A percentile compares a stretch with the other conserved stretches of the same genome.
Evolutionary conservation across 2,113 vertebrate species (phyloP).

Genomic region (Pollimyrus isidori): DNA sequence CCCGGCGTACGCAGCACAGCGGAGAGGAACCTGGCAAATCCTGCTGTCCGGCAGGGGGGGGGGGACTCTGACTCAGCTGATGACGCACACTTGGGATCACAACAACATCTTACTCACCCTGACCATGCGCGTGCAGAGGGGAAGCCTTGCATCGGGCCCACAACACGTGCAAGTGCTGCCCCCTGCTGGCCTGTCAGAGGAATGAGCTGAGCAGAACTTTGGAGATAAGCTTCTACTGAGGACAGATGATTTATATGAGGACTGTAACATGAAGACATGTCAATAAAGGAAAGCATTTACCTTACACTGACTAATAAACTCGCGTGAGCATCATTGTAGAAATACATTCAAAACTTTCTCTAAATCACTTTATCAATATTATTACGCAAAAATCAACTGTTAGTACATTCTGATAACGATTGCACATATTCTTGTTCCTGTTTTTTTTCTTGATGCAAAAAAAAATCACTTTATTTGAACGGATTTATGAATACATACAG

Average conservation of each 20-base stretch:
- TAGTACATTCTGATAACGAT: not conserved
- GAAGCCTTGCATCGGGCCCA: not conserved
- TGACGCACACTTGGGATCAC: conserved; percentile 8
- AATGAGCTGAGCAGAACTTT: not conserved
- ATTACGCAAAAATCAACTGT: not conserved
- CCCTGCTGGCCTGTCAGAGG: conserved; percentile 40
- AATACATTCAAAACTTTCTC: not conserved
- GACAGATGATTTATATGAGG: not conserved
- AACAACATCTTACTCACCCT: conserved; percentile 10
- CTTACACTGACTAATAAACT: not conserved
- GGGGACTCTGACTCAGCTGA: not conserved
- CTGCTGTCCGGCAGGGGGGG: not conserved
- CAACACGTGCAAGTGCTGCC: conserved; percentile 37
- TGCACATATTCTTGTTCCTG: not conserved
- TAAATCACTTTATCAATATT: not conserved
- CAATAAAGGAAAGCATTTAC: not conserved
- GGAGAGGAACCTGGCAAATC: not conserved
- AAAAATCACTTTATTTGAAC: not conserved
- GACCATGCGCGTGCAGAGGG: not conserved
- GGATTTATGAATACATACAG: not conserved
- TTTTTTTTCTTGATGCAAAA: not conserved
- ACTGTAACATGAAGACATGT: not conserved
- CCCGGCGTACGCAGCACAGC: not conserved
- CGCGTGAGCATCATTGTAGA: not conserved
- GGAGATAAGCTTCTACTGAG: not conserved